Conservation (phyloP, 2,797 vertebrate species). For the Kryptopterus vitreolus region DNA sequence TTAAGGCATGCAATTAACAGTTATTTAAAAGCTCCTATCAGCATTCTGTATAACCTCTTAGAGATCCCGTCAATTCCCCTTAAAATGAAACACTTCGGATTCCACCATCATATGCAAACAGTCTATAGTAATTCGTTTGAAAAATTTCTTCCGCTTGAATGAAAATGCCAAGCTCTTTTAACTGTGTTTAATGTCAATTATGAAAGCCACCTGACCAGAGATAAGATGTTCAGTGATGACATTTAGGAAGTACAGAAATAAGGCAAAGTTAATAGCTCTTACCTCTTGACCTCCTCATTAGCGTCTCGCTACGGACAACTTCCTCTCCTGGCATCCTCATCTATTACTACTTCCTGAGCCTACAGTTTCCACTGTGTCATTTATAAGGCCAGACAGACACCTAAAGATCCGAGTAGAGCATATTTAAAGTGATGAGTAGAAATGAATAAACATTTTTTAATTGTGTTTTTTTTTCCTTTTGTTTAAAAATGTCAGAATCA, state of each 20-base stretch:
- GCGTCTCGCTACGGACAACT: constrained; percentile 23
- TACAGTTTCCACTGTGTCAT: neutral
- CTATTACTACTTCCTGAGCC: constrained; percentile 2
- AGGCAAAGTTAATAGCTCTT: constrained; percentile 32
- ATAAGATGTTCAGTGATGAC: constrained; percentile 43
- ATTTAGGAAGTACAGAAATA: constrained; percentile 37
- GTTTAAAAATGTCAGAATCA: too few relatives aligned
- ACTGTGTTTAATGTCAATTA: constrained; percentile 40
- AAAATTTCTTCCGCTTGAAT: neutral
- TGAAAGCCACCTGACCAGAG: constrained; percentile 40
- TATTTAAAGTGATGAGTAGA: neutral
- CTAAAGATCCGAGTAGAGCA: neutral
- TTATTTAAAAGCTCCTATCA: neutral
- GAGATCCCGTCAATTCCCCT: neutral
- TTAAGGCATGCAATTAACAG: constrained; percentile 13
- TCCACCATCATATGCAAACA: neutral
- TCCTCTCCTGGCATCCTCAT: constrained; percentile 22
- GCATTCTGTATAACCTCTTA: neutral
- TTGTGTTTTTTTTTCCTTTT: neutral
- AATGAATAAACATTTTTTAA: neutral
- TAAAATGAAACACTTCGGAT: neutral
- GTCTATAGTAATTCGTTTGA: neutral
- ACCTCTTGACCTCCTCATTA: constrained; percentile 42
- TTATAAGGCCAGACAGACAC: constrained; percentile 9
- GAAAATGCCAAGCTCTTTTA: constrained; percentile 26